These are phyloP conservation scores for Eurois occulta DNA, from an alignment of 2,888 invertebrate species.

Conservation along the genomic window DNA sequence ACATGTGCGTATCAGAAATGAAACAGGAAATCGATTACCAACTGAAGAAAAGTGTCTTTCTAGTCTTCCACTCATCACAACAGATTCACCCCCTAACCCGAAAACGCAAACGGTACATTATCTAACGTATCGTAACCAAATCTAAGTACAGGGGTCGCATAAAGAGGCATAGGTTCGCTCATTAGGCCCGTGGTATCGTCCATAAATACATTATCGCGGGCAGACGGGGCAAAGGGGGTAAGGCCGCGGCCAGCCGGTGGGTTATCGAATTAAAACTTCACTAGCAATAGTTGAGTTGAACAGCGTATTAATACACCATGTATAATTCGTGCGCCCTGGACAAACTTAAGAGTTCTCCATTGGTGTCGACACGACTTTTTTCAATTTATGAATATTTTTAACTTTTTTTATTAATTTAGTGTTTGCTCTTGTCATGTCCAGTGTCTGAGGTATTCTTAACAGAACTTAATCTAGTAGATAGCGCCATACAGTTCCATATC, in stretches of 20 bases:
- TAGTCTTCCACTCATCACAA: slow-evolving; percentile 9
- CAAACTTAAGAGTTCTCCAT: slow-evolving; percentile 81
- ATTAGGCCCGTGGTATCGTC: slow-evolving; percentile 89
- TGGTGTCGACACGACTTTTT: slow-evolving; percentile 61
- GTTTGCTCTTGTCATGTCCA: not conserved
- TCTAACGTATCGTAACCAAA: slow-evolving; percentile 68
- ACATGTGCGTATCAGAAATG: not conserved
- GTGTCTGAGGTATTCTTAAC: not conserved
- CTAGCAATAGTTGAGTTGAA: slow-evolving; percentile 90
- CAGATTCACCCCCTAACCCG: slow-evolving; percentile 28
- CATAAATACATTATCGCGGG: slow-evolving; percentile 89
- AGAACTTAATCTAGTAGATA: not conserved
- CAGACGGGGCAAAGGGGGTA: slow-evolving; percentile 61
- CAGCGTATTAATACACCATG: slow-evolving; percentile 90
- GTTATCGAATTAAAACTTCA: slow-evolving; percentile 90
- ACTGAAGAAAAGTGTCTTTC: not conserved
- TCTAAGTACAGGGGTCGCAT: slow-evolving; percentile 77
- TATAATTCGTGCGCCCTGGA: slow-evolving; percentile 89
- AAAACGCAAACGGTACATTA: slow-evolving; percentile 63
- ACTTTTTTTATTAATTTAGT: no score
- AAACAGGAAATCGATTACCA: not conserved
- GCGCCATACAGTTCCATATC: not conserved
- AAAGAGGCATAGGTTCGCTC: slow-evolving; percentile 88
- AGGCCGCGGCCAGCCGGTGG: slow-evolving; percentile 75
- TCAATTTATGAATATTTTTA: not conserved